Conservation (phyloP, 2,888 invertebrate species). For the Platycheirus albimanus region DNA sequence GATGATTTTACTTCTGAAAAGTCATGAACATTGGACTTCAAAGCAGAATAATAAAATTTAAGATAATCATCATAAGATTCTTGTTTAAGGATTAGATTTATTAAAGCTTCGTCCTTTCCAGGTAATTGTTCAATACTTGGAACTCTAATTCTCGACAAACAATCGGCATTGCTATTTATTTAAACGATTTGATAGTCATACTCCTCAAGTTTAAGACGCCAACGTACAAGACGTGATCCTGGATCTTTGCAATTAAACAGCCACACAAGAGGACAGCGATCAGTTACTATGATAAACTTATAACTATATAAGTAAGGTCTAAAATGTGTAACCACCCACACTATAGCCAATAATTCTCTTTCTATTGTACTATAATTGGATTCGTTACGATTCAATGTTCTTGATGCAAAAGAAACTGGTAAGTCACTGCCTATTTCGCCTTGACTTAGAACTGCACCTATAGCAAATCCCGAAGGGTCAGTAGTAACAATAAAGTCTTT, state of each 20-base stretch:
- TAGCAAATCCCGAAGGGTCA: neutral
- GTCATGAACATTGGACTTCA: neutral
- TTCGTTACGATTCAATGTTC: conserved; percentile 2
- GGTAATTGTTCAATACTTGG: neutral
- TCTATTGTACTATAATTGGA: too few species aligned
- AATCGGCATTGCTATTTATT: neutral
- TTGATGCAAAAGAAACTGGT: neutral
- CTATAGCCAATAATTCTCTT: neutral
- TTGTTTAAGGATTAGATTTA: neutral
- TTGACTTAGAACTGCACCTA: neutral
- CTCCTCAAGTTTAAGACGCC: neutral
- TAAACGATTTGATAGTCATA: neutral
- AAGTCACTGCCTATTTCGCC: neutral
- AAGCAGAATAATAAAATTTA: neutral
- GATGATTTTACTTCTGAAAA: neutral
- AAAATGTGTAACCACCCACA: too few species aligned
- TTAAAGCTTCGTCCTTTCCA: neutral
- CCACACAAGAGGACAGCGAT: too few species aligned
- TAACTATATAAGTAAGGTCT: too few species aligned
- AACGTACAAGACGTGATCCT: neutral
- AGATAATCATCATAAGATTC: neutral
- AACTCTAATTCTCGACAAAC: neutral
- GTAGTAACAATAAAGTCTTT: neutral
- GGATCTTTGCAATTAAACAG: neutral
- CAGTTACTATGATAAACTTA: neutral